Conservation (phyloP, 2,113 vertebrate genomes). For the Albula glossodonta region DNA sequence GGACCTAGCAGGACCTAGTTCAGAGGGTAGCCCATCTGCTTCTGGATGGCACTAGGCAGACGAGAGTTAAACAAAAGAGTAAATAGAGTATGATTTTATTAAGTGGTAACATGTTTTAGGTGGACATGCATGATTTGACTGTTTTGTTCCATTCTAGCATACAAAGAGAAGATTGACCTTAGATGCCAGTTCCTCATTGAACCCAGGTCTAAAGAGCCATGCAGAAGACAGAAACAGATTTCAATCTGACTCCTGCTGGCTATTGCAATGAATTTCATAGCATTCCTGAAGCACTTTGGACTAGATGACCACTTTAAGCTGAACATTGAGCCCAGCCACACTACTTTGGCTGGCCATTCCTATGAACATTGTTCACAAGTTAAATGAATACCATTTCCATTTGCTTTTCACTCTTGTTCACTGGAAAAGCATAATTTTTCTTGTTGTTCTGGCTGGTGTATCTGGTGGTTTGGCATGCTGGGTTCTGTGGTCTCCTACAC, state of each 20-base stretch:
- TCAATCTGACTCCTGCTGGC: background rate
- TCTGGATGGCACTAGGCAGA: too few species aligned
- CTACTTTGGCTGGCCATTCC: constrained; percentile 63
- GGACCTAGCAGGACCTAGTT: too few species aligned
- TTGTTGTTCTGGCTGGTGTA: constrained; percentile 6
- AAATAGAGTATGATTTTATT: too few species aligned
- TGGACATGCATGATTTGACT: too few species aligned
- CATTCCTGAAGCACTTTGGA: constrained; percentile 62
- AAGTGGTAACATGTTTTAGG: too few species aligned
- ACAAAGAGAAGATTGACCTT: constrained; percentile 66
- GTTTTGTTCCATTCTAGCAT: constrained; percentile 42
- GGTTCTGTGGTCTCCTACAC: constrained; percentile 68
- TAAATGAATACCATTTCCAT: background rate
- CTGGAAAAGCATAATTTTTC: background rate
- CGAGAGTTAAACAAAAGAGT: too few species aligned
- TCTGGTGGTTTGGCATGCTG: constrained; percentile 62
- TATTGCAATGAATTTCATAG: constrained; percentile 62
- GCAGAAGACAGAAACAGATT: constrained; percentile 60
- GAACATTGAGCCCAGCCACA: constrained; percentile 71
- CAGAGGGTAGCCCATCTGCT: too few species aligned
- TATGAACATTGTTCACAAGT: constrained; percentile 57
- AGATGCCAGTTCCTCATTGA: constrained; percentile 68
- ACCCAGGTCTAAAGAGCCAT: constrained; percentile 66
- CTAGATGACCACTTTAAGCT: constrained; percentile 64
- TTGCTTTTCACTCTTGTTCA: background rate